phyloP scores from a whole-genome alignment of 92 coral and sea anemone species.

The Phenganax subtilis region DNA sequence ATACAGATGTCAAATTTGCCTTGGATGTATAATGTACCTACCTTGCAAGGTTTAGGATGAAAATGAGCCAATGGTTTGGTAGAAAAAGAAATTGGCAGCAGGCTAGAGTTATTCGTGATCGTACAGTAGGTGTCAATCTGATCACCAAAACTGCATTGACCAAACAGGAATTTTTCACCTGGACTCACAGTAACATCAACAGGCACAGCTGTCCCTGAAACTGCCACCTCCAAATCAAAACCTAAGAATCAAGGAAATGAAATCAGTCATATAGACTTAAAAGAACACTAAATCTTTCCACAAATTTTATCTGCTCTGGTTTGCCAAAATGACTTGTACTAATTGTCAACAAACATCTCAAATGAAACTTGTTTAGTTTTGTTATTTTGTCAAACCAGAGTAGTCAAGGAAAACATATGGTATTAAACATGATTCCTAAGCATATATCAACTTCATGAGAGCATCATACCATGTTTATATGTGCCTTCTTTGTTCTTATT shows the following conservation, averaged over 20 bases:
- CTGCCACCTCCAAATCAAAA: constrained; percentile 74
- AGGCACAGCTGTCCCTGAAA: constrained; percentile 85
- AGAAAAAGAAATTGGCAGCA: constrained; percentile 68
- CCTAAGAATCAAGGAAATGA: constrained; percentile 46
- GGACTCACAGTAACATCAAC: constrained; percentile 79
- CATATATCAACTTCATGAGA: neutral
- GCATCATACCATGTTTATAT: constrained; percentile 25
- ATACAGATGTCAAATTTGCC: too few species aligned
- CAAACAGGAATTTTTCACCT: constrained; percentile 79
- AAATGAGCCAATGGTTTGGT: constrained; percentile 80
- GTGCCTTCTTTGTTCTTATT: constrained; percentile 24
- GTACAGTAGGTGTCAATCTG: constrained; percentile 78
- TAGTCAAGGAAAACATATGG: neutral
- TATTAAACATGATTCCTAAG: neutral
- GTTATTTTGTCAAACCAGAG: neutral
- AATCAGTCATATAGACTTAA: neutral
- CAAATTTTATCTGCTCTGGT: too few species aligned
- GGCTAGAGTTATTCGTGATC: constrained; percentile 80
- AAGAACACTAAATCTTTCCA: neutral
- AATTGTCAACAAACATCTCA: too few species aligned
- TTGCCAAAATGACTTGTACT: too few species aligned
- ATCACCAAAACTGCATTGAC: constrained; percentile 76
- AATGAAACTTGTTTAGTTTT: neutral
- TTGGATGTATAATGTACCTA: too few species aligned
- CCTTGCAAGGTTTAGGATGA: constrained; percentile 66